Evolutionary conservation across 2,888 invertebrate genomes (phyloP), one percentile per base, ranked within the genome.

Genomic region (Malthinus flaveolus): DNA sequence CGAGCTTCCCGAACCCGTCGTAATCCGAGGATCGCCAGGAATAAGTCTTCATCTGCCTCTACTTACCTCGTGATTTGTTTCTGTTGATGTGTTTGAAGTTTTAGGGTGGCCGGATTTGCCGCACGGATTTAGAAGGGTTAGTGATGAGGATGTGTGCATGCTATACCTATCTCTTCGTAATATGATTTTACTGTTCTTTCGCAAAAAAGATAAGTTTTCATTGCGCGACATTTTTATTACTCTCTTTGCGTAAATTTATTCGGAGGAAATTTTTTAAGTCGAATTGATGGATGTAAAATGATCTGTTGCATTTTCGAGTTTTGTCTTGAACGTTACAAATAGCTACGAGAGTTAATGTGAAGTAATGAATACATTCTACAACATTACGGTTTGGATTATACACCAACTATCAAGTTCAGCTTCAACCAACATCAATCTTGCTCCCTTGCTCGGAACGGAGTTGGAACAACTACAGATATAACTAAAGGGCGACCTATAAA

Each of bases 301-400:
- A 67, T 67, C 67, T 67, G 67, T 67, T 67, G 67, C 65, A 61
- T 60, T 56, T 56, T 59, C 58, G 56, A 56, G 59, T 61, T 56
- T 60, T 56, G 52, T 53, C 58, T 63, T 62, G 68, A 66, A 63
- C 66, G 69, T 75, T 74, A 77, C 75, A 76, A 78, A 77, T 76
- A 71, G 74, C 75, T 71, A 64, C 61, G 71, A 68, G 73, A 75
- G 75, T 75, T 76, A 77, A 77, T 75, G 75, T 69, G 76, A 74
- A 78, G 76, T 78, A 78, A 78, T 78, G 78, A 78, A 78, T 78
- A 78, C 77, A 78, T 78, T 78, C 77, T 75, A 76, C 76, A 76
- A 74, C 74, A 76, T 78, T 78, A 78, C 75, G 78, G 78, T 78
- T 75, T 73, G 74, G 78, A 78, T 78, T 77, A 78, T 78, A 77